phyloP scores from a whole-genome alignment of 2,888 invertebrate genomes.

The Ischnura elegans region DNA sequence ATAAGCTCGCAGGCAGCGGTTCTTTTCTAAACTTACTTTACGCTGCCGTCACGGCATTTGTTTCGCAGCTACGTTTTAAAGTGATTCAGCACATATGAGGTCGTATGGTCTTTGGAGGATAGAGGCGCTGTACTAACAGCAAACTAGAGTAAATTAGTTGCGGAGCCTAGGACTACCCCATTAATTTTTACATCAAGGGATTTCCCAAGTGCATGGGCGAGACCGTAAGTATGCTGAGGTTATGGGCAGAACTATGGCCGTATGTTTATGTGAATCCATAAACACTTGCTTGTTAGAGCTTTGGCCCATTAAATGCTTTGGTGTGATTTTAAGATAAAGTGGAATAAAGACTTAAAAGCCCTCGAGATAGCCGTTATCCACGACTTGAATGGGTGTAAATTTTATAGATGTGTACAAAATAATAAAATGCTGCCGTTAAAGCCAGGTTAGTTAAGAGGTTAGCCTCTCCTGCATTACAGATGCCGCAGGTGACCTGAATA shows the following conservation, averaged over 20 bases:
- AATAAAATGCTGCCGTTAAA: too few species aligned
- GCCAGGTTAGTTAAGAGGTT: too few species aligned
- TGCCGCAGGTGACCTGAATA: too few species aligned
- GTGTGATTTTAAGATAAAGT: not conserved
- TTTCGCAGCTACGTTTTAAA: too few species aligned
- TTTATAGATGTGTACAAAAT: too few species aligned
- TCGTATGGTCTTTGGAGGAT: not conserved
- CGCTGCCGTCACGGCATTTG: too few species aligned
- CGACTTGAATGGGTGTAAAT: not conserved
- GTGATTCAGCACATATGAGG: not conserved
- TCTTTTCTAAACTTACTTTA: too few species aligned
- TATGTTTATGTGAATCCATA: not conserved
- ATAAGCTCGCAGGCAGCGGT: too few species aligned
- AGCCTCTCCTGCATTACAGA: too few species aligned
- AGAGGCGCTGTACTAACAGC: not conserved
- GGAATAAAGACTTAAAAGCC: not conserved
- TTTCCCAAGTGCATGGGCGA: not conserved
- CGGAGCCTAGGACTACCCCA: not conserved
- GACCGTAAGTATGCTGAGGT: not conserved
- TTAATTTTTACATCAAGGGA: not conserved
- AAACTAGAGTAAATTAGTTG: not conserved
- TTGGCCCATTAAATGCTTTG: not conserved
- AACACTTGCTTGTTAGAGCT: not conserved
- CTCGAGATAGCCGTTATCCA: not conserved
- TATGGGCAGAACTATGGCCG: not conserved